Evolutionary conservation across 2,113 vertebrate genomes (phyloP).

Genomic region (Apodemus speciosus): DNA sequence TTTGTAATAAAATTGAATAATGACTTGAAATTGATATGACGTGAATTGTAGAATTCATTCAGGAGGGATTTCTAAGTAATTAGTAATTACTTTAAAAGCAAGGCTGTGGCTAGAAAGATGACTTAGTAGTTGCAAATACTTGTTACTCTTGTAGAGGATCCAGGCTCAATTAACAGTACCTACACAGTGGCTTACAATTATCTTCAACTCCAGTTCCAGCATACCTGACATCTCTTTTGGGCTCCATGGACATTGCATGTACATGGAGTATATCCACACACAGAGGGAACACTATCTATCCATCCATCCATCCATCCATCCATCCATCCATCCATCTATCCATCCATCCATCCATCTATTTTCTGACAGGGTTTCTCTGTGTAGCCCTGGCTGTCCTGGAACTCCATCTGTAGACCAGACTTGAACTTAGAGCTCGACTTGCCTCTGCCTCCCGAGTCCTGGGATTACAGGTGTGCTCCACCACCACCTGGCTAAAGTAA

Average conservation of each 20-base stretch:
- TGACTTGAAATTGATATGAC: neutral
- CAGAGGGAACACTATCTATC: neutral
- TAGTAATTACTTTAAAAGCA: neutral
- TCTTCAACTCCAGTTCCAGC: neutral
- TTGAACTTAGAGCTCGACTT: neutral
- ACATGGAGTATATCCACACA: neutral
- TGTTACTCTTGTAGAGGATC: neutral
- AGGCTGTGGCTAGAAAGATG: neutral
- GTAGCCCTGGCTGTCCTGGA: neutral
- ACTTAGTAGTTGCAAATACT: neutral
- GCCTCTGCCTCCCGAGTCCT: neutral
- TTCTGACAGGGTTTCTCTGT: neutral
- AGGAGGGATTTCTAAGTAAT: neutral
- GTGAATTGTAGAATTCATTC: slow-evolving; percentile 15
- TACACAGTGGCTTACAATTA: neutral
- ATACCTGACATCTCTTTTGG: neutral
- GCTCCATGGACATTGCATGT: neutral
- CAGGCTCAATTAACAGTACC: neutral
- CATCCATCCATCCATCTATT: too few relatives aligned
- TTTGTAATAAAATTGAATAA: neutral
- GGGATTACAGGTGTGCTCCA: neutral
- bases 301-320: too few relatives aligned
- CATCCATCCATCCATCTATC: too few relatives aligned
- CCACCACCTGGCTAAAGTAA: neutral
- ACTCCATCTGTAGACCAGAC: neutral